Conservation (phyloP, 1,140 invertebrate genomes). For the Uloborus diversus region DNA sequence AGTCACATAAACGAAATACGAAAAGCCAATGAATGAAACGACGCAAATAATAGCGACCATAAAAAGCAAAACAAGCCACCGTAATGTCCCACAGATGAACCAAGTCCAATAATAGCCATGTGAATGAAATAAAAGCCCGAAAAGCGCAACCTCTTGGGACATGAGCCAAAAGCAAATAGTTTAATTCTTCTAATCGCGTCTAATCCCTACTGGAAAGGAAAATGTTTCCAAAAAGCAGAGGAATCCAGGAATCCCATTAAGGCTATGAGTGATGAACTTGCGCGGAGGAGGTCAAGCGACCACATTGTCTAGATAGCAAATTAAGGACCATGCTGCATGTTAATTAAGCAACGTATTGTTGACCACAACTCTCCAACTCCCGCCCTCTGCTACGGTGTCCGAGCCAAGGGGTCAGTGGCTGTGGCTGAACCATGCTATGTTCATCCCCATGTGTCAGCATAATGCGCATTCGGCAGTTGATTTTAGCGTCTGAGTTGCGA, state of each 20-base stretch:
- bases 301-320: constrained; percentile 46
- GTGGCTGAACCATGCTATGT: constrained; percentile 34
- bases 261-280: constrained; percentile 37
- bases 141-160: no score
- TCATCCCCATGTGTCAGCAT: constrained; percentile 28
- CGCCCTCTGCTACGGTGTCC: constrained; percentile 1
- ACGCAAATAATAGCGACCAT: no score
- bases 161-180: no score
- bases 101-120: no score
- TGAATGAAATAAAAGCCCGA: no score
- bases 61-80: no score
- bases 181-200: no score
- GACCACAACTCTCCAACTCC: constrained; percentile 37
- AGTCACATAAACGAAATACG: no score
- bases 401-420: constrained; percentile 26
- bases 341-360: constrained; percentile 53
- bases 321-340: constrained; percentile 47
- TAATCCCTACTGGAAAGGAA: no score
- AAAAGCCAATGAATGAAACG: no score
- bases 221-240: constrained; percentile 26
- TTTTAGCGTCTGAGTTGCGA: constrained; percentile 8
- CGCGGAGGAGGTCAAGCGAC: constrained; percentile 19
- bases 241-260: constrained; percentile 31
- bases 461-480: constrained; percentile 21
- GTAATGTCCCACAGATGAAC: no score